Conservation (phyloP, 2,888 invertebrate genomes). For the Fragum sueziense region DNA sequence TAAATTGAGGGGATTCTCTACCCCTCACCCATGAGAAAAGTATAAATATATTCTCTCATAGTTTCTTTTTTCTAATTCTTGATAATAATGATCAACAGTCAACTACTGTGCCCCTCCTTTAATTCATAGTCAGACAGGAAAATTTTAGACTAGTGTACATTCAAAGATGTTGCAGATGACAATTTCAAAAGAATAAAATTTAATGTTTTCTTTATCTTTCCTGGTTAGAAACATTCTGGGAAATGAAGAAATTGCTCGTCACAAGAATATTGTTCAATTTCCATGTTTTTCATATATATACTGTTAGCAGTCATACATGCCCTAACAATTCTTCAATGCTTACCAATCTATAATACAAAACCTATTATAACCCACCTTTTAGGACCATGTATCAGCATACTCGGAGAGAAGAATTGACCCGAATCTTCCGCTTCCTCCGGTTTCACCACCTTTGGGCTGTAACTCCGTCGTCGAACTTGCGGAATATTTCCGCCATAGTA, state of each 20-base stretch:
- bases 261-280: background rate
- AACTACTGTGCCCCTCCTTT: too few species aligned
- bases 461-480: slow-evolving; percentile 66
- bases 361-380: slow-evolving; percentile 42
- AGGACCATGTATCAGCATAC: slow-evolving; percentile 52
- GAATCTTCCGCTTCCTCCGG: slow-evolving; percentile 16
- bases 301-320: too few species aligned
- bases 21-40: too few species aligned
- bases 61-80: too few species aligned
- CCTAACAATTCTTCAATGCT: too few species aligned
- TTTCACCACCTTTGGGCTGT: slow-evolving; percentile 32
- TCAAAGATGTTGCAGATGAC: background rate
- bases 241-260: background rate
- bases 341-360: too few species aligned
- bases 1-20: too few species aligned
- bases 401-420: slow-evolving; percentile 25
- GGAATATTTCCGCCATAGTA: slow-evolving; percentile 64
- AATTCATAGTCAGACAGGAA: too few species aligned
- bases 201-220: background rate
- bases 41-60: too few species aligned
- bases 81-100: too few species aligned
- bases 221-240: background rate
- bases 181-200: background rate
- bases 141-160: too few species aligned
- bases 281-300: background rate